Conservation (phyloP, 2,888 invertebrate species). For the Seladonia tumulorum region DNA sequence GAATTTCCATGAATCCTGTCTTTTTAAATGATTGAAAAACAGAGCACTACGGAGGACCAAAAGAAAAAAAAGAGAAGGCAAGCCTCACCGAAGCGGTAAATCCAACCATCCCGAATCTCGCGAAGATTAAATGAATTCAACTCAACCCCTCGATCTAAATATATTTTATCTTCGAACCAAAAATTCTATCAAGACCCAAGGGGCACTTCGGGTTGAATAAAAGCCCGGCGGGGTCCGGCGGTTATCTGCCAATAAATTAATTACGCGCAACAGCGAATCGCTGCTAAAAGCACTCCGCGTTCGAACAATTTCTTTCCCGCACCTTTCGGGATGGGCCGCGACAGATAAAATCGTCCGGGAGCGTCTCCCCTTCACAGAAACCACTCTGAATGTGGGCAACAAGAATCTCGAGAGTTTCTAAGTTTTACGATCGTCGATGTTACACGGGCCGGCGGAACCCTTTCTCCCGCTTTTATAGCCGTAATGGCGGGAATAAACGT, state of each 20-base stretch:
- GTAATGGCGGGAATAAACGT: conserved; percentile 19
- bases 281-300: conserved; percentile 7
- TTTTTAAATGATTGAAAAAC: too few species aligned
- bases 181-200: background rate
- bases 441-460: background rate
- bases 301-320: background rate
- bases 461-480: conserved; percentile 28
- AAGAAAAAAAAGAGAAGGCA: background rate
- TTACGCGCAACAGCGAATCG: conserved; percentile 3
- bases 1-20: too few species aligned
- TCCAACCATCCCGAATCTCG: background rate
- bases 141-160: background rate
- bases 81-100: background rate
- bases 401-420: conserved; percentile 35
- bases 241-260: background rate
- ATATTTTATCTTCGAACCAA: background rate
- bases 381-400: conserved; percentile 13
- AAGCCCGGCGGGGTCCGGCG: background rate
- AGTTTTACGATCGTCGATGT: conserved; percentile 40
- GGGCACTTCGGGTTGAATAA: background rate
- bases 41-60: too few species aligned
- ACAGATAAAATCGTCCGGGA: conserved; percentile 13
- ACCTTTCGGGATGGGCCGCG: background rate
- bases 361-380: conserved; percentile 7
- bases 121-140: background rate